Conservation (phyloP, 1,140 invertebrate genomes). For the Theocolax elegans region DNA sequence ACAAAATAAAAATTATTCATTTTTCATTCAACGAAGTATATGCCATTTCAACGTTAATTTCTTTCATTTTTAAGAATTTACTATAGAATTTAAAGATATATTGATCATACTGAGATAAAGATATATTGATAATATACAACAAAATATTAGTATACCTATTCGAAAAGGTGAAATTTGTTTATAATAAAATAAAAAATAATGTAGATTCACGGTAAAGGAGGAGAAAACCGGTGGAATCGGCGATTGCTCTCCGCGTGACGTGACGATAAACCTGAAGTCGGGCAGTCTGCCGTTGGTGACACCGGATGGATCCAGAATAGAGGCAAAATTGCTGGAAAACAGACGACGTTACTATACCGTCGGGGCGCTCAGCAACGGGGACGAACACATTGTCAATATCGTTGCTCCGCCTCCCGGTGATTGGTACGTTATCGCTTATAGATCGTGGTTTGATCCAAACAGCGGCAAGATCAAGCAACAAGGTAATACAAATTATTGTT, state of each 20-base stretch:
- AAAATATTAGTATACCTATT: too few species aligned
- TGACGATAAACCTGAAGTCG: slow-evolving; percentile 76
- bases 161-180: too few species aligned
- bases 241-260: slow-evolving; percentile 70
- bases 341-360: slow-evolving; percentile 60
- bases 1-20: too few species aligned
- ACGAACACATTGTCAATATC: slow-evolving; percentile 68
- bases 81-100: too few species aligned
- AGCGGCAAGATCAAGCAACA: slow-evolving; percentile 77
- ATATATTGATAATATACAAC: too few species aligned
- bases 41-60: too few species aligned
- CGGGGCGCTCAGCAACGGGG: slow-evolving; percentile 67
- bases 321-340: slow-evolving; percentile 71
- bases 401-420: slow-evolving; percentile 77
- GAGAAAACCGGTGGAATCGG: slow-evolving; percentile 59
- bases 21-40: too few species aligned
- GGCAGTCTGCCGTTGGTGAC: slow-evolving; percentile 82
- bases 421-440: slow-evolving; percentile 83
- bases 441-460: slow-evolving; percentile 78
- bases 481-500: slow-evolving; percentile 67
- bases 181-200: too few species aligned
- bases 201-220: slow-evolving; percentile 61
- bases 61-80: too few species aligned
- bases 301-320: slow-evolving; percentile 79
- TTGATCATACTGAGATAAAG: too few species aligned